Conservation (phyloP, 2,888 invertebrate genomes). For the Hirudinaria manillensis region DNA sequence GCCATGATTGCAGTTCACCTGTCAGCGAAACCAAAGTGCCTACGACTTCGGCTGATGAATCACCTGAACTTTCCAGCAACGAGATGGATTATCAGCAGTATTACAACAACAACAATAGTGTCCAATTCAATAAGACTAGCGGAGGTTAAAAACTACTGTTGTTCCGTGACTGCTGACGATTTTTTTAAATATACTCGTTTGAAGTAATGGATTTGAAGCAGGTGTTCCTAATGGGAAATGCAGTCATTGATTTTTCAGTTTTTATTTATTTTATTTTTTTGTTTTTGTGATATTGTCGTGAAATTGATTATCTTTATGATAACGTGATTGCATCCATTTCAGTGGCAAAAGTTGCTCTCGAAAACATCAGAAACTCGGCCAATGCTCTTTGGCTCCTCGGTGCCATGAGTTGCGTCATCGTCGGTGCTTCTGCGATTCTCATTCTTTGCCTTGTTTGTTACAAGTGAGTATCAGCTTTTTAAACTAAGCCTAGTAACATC, state of each 20-base stretch:
- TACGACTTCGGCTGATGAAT: too few relatives aligned
- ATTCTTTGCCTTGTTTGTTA: neutral
- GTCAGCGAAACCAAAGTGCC: too few relatives aligned
- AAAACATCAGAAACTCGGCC: neutral
- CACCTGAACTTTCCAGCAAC: too few relatives aligned
- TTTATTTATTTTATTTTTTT: neutral
- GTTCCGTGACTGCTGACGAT: too few relatives aligned
- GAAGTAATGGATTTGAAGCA: neutral
- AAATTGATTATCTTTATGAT: neutral
- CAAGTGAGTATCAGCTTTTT: neutral
- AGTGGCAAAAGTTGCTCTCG: neutral
- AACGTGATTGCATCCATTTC: too few relatives aligned
- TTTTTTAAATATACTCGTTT: neutral
- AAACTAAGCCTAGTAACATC: too few relatives aligned
- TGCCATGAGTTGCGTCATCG: neutral
- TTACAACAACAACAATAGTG: too few relatives aligned
- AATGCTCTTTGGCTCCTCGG: neutral
- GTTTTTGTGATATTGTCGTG: neutral
- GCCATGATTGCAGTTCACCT: slow-evolving; percentile 3
- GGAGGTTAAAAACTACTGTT: too few relatives aligned
- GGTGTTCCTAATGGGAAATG: too few relatives aligned
- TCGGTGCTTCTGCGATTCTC: neutral
- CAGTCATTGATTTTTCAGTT: neutral
- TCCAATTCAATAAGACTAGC: too few relatives aligned
- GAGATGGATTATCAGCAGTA: too few relatives aligned